These are phyloP conservation scores for Leptopilina myrica DNA, from an alignment of 2,888 invertebrate genomes.

Conservation along the genomic window DNA sequence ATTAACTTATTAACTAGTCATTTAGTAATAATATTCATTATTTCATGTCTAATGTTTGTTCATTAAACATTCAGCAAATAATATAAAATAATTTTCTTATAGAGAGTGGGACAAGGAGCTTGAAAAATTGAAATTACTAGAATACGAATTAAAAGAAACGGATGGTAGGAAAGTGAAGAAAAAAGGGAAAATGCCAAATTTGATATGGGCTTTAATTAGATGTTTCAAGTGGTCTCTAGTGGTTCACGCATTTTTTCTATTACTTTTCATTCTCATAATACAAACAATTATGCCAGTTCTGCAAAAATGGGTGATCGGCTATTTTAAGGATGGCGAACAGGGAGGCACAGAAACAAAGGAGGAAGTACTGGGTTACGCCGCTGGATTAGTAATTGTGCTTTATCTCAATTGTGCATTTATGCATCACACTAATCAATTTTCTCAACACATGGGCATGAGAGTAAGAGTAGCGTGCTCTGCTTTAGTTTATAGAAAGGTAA, in stretches of 20 bases:
- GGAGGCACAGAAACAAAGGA: constrained; percentile 76
- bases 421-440: constrained; percentile 41
- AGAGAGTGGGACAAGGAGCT: constrained; percentile 76
- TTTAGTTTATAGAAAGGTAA: constrained; percentile 83
- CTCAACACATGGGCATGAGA: constrained; percentile 80
- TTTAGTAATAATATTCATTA: too few relatives aligned
- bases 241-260: background rate
- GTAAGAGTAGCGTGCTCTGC: constrained; percentile 83
- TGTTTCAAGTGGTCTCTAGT: constrained; percentile 70
- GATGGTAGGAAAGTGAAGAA: constrained; percentile 51
- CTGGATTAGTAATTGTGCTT: constrained; percentile 64
- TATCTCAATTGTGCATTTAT: constrained; percentile 48
- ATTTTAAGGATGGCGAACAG: constrained; percentile 57
- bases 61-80: too few relatives aligned
- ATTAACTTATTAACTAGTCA: too few relatives aligned
- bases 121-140: constrained; percentile 60
- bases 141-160: constrained; percentile 53
- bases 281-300: constrained; percentile 60
- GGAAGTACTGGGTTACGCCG: constrained; percentile 79
- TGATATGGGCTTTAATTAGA: constrained; percentile 74
- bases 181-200: constrained; percentile 70
- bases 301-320: constrained; percentile 64
- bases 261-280: background rate
- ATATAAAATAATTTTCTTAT: background rate
- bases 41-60: too few relatives aligned